phyloP scores from a whole-genome alignment of 1,140 invertebrate genomes.

The Cryptotermes secundus region DNA sequence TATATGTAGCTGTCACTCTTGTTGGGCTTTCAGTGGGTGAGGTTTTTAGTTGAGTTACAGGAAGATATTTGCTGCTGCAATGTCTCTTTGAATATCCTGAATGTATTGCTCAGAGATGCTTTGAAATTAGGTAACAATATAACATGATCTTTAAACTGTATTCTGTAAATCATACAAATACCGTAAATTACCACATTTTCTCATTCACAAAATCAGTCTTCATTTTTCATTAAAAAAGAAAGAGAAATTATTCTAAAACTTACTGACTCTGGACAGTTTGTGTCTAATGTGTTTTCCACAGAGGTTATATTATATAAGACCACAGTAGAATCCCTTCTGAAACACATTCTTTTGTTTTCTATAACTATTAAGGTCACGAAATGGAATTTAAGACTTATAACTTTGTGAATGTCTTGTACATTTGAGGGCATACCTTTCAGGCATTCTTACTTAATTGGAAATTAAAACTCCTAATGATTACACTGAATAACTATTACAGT shows the following conservation, averaged over 20 bases:
- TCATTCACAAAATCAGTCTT: background rate
- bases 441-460: background rate
- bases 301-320: background rate
- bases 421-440: background rate
- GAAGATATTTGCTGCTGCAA: background rate
- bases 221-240: background rate
- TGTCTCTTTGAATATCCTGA: background rate
- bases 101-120: background rate
- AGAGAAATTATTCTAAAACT: background rate
- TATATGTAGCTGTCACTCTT: conserved; percentile 19
- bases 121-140: background rate
- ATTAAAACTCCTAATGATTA: background rate
- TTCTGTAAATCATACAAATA: background rate
- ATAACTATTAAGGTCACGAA: background rate
- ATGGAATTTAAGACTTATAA: background rate
- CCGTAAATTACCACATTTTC: background rate
- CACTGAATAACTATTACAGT: background rate
- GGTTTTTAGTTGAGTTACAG: background rate
- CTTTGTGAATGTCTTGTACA: background rate
- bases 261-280: background rate
- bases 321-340: background rate
- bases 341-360: background rate
- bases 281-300: background rate
- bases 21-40: conserved; percentile 21
- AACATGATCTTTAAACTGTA: background rate